Conservation (phyloP, 1,140 invertebrate species). For the Macrosteles quadrilineatus region DNA sequence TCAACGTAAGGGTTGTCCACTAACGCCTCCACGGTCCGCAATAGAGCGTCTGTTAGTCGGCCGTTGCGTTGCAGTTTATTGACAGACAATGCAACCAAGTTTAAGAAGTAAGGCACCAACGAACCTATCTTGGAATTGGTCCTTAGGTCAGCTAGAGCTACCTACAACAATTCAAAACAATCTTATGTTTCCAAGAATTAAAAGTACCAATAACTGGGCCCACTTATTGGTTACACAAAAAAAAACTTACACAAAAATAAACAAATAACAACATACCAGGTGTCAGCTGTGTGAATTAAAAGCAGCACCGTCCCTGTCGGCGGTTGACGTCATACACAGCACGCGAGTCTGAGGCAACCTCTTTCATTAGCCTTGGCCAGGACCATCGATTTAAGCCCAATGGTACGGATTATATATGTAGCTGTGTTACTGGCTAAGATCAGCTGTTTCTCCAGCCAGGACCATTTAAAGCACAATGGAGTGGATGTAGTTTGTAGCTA, state of each 20-base stretch:
- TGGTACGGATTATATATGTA: too few relatives aligned
- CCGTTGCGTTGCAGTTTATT: conserved; percentile 33
- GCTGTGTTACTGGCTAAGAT: too few relatives aligned
- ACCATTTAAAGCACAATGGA: too few relatives aligned
- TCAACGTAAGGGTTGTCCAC: conserved; percentile 38
- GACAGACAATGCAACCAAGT: conserved; percentile 36
- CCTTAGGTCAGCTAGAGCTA: conserved; percentile 35
- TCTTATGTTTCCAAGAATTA: not conserved
- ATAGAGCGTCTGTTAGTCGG: conserved; percentile 36
- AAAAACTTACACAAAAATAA: not conserved
- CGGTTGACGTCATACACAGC: not conserved
- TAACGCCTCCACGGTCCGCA: conserved; percentile 37
- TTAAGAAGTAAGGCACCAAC: conserved; percentile 39
- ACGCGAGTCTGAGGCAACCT: too few relatives aligned
- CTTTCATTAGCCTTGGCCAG: too few relatives aligned
- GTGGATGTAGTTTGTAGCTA: too few relatives aligned
- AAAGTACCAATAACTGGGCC: too few relatives aligned
- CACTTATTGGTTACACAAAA: too few relatives aligned
- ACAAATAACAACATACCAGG: not conserved
- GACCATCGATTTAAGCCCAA: too few relatives aligned
- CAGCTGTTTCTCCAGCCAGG: too few relatives aligned
- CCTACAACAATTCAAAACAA: conserved; percentile 24
- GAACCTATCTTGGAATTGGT: conserved; percentile 37
- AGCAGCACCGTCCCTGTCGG: too few relatives aligned
- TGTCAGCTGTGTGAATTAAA: too few relatives aligned